Conservation (phyloP, 2,113 vertebrate genomes). For the Nothoprocta pentlandii region DNA sequence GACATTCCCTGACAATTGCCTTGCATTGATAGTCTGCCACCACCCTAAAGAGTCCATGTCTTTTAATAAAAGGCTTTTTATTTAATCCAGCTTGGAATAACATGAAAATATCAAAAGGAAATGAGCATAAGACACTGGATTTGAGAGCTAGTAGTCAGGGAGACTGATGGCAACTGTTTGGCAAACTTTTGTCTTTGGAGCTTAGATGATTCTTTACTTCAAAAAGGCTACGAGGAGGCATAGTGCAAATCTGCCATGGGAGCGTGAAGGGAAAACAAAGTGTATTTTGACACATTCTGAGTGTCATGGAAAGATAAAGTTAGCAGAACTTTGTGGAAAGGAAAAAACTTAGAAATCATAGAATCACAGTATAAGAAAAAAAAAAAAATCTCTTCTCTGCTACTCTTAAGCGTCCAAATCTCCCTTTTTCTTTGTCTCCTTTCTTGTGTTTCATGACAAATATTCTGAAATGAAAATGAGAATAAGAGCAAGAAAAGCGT, state of each 20-base stretch:
- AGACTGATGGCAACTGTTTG: background rate
- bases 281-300: background rate
- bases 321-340: background rate
- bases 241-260: background rate
- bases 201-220: background rate
- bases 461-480: background rate
- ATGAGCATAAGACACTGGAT: background rate
- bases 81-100: background rate
- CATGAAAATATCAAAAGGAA: background rate
- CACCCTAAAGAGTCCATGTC: background rate
- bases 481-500: background rate
- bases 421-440: background rate
- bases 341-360: background rate
- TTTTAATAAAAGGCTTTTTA: background rate
- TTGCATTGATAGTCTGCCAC: background rate
- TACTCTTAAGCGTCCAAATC: background rate
- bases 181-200: background rate
- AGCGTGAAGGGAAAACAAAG: background rate
- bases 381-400: fast-evolving
- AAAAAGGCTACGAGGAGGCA: background rate
- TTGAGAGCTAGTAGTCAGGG: background rate
- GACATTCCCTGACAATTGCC: background rate
- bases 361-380: background rate
- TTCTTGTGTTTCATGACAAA: background rate
- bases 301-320: background rate